These are phyloP conservation scores for Acanthisitta chloris DNA, from an alignment of 2,113 vertebrate species.

Conservation along the genomic window DNA sequence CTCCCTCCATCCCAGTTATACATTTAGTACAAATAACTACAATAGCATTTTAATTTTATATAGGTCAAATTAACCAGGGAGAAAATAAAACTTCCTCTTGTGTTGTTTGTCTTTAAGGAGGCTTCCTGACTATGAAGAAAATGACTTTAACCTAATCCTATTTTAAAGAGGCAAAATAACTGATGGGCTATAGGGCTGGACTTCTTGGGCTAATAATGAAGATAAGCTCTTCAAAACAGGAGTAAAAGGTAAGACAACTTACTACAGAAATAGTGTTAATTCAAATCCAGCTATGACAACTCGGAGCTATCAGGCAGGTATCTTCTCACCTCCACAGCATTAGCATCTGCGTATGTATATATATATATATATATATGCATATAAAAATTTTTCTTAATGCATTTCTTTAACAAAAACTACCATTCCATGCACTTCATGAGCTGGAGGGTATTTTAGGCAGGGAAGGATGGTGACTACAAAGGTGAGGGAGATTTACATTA, in stretches of 20 bases:
- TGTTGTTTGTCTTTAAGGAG: background rate
- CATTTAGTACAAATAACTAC: background rate
- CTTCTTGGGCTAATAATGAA: background rate
- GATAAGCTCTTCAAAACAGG: background rate
- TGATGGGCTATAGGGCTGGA: background rate
- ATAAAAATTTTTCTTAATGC: constrained; percentile 19
- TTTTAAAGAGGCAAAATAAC: background rate
- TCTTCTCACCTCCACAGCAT: constrained; percentile 22
- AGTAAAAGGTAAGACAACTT: background rate
- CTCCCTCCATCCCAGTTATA: background rate
- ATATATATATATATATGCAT: background rate
- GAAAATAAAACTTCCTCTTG: background rate
- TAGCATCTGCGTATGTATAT: background rate
- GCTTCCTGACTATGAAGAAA: background rate
- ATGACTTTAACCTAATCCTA: background rate
- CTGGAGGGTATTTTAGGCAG: background rate
- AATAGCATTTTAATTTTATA: background rate
- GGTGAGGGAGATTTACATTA: background rate
- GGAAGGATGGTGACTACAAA: constrained; percentile 1
- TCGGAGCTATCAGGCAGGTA: background rate
- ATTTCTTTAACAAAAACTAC: background rate
- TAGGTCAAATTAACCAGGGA: background rate
- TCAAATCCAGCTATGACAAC: background rate
- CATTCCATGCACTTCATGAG: background rate
- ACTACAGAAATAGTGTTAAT: background rate